Evolutionary conservation across 64 coral and sea anemone genomes (phyloP), one percentile per base, ranked within the genome.

Genomic region (Cladopsammia gracilis): DNA sequence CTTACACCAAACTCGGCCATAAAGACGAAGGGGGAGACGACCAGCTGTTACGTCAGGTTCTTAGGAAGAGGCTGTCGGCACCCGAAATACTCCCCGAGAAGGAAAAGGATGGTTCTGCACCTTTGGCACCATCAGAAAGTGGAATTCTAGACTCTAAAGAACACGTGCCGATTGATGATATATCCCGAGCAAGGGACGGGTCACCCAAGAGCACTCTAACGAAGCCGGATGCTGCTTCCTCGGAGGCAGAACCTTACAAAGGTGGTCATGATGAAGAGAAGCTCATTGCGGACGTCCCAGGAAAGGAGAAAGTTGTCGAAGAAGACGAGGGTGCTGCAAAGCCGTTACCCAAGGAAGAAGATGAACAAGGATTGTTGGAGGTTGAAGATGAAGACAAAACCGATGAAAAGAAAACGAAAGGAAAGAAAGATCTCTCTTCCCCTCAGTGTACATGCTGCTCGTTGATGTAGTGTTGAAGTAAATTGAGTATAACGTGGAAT

Each of bases 401-500:
- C 16, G 56, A 61, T 43, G 5, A 18, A 18, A 19, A 67, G 20
- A 68, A 50, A 48, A 84, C 50, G 44, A 84, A 68, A 4, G 80
- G 20, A 48, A 64, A 20, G 58, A 67, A 49, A 84, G 62, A 61
- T n/a, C 18, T 23, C 10, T 48, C 80, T n/a, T 83, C 60, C 9
- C 79, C 79, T 23, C 80, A 84, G 62, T 84, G 80, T 47, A 84
- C 66, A 45, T 84, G 80, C 46, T 84, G 80, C 18, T 84, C 61
- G 6, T 22, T 84, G 62, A 69, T 84, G 80, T 84, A 84, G 45
- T 11, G 19, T 11, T 4, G 6, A n/a, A 18, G 7, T 4, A 11
- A 3, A 11, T 2, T 54, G 1, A 20, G 48, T 34, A 34, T 34
- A 34, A 34, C 34, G 34, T 34, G 34, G 34, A 34, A 0, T 34